These are phyloP conservation scores for Drosophila meridiana DNA, from an alignment of 2,888 invertebrate species.

Conservation along the genomic window DNA sequence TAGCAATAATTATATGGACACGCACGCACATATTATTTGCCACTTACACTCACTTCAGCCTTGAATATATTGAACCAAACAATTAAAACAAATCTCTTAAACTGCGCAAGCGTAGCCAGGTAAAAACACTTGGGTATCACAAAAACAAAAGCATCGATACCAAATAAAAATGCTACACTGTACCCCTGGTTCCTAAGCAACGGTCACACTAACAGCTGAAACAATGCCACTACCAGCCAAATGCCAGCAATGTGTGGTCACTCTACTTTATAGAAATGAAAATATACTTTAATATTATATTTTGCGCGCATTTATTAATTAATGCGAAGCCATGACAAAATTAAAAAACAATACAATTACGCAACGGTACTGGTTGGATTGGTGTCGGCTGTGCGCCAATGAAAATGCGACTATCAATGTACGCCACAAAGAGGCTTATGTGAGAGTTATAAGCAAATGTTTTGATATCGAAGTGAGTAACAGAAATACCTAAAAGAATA, in stretches of 20 bases:
- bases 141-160: slow-evolving; percentile 35
- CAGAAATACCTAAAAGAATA: background rate
- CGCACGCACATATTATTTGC: background rate
- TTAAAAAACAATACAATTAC: background rate
- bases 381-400: slow-evolving; percentile 65
- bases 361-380: slow-evolving; percentile 48
- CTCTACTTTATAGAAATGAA: slow-evolving; percentile 15
- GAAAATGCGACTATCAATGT: slow-evolving; percentile 37
- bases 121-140: slow-evolving; percentile 31
- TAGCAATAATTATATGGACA: background rate
- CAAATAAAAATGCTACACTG: background rate
- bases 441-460: slow-evolving; percentile 60
- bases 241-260: slow-evolving; percentile 24
- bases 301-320: slow-evolving; percentile 11
- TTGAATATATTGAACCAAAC: background rate
- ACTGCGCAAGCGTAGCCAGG: slow-evolving; percentile 59
- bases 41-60: background rate
- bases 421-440: slow-evolving; percentile 34
- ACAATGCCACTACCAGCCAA: background rate
- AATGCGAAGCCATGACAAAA: slow-evolving; percentile 1
- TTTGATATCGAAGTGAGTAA: slow-evolving; percentile 61
- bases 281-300: slow-evolving; percentile 11
- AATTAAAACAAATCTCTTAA: slow-evolving; percentile 7
- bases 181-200: background rate
- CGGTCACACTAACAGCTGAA: slow-evolving; percentile 44